Conservation (phyloP, 1,140 invertebrate species). For the Drosophila kepulauana region DNA sequence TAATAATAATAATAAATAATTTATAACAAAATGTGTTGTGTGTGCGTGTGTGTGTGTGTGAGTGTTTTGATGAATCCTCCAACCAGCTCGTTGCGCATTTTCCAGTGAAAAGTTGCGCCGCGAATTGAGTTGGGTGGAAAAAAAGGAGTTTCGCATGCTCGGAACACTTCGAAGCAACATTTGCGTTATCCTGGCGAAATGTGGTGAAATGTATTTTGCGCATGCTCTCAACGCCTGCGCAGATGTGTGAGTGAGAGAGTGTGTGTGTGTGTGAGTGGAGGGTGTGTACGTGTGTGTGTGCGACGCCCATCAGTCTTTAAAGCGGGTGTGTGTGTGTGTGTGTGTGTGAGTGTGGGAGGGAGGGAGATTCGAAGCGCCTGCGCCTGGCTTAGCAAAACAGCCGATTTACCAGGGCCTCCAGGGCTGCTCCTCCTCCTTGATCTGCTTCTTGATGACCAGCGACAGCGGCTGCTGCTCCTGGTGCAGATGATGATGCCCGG, state of each 20-base stretch:
- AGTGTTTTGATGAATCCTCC: slow-evolving; percentile 32
- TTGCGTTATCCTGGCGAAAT: slow-evolving; percentile 77
- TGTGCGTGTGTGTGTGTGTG: slow-evolving; percentile 35
- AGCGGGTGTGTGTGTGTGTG: slow-evolving; percentile 56
- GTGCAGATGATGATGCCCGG: slow-evolving; percentile 84
- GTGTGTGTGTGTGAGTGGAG: slow-evolving; percentile 29
- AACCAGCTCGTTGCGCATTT: slow-evolving; percentile 43
- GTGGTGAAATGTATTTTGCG: slow-evolving; percentile 57
- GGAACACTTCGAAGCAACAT: slow-evolving; percentile 70
- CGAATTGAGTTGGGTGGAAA: slow-evolving; percentile 10
- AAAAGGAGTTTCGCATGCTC: slow-evolving; percentile 58
- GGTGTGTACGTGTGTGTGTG: slow-evolving; percentile 51
- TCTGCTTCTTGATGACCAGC: slow-evolving; percentile 86
- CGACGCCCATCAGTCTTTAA: slow-evolving; percentile 73
- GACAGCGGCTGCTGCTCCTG: slow-evolving; percentile 88
- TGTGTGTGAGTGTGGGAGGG: slow-evolving; percentile 38
- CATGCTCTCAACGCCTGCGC: slow-evolving; percentile 70
- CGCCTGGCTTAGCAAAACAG: not conserved
- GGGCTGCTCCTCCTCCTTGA: slow-evolving; percentile 86
- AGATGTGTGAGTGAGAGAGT: slow-evolving; percentile 39
- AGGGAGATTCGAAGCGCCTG: slow-evolving; percentile 32
- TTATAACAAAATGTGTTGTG: slow-evolving; percentile 68
- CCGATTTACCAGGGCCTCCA: slow-evolving; percentile 90
- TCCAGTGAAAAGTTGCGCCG: slow-evolving; percentile 1
- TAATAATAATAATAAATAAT: slow-evolving; percentile 81